A percentile compares a stretch with the other conserved stretches of the same genome.
Evolutionary conservation across 2,888 invertebrate genomes (phyloP).

Genomic region (Ophion ventricosus): DNA sequence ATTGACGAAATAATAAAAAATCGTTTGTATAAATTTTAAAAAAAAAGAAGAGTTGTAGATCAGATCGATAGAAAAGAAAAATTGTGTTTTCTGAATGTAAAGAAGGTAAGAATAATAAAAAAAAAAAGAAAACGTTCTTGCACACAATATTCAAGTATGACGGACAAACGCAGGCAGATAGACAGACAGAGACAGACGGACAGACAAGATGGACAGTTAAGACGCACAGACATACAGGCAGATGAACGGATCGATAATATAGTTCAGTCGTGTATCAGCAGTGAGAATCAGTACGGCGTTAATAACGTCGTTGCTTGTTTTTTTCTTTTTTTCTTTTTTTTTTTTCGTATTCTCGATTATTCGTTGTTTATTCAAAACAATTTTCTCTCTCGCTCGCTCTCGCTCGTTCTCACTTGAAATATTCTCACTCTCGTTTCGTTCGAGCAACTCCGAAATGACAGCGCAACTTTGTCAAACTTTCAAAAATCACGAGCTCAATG

Average conservation of each 20-base stretch:
- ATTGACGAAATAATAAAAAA: neutral
- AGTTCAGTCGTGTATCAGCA: constrained; percentile 74
- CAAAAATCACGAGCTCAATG: constrained; percentile 10
- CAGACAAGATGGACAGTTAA: constrained; percentile 67
- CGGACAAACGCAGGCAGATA: constrained; percentile 70
- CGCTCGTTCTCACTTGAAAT: constrained; percentile 14
- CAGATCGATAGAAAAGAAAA: too few species aligned
- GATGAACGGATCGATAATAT: constrained; percentile 73
- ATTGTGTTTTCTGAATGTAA: neutral
- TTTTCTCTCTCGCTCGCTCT: constrained; percentile 53
- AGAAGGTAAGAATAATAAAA: neutral
- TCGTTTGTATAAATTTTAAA: neutral
- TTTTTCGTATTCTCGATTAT: constrained; percentile 72
- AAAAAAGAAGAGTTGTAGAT: neutral
- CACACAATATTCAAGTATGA: constrained; percentile 47
- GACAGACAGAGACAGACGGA: constrained; percentile 71
- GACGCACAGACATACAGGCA: constrained; percentile 71
- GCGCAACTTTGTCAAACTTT: neutral
- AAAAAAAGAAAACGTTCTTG: constrained; percentile 12
- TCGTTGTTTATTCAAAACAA: constrained; percentile 80
- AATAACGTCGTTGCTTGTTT: constrained; percentile 67
- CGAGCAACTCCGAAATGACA: neutral
- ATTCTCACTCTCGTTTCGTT: constrained; percentile 41
- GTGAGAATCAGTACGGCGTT: constrained; percentile 73
- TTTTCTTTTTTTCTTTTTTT: constrained; percentile 38